phyloP scores from a whole-genome alignment of 2,797 vertebrate genomes.

The Limosa lapponica region DNA sequence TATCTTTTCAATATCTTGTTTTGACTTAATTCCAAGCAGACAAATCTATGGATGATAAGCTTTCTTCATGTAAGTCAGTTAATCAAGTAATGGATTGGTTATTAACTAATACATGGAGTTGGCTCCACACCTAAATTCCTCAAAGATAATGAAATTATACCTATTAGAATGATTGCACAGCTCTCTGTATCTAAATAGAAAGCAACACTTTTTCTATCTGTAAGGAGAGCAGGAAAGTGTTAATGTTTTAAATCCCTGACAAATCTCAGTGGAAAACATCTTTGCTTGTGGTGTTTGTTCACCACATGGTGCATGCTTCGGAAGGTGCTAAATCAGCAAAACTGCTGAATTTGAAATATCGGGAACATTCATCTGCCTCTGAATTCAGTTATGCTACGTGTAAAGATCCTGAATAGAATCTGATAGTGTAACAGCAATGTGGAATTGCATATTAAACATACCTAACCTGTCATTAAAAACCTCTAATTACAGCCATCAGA shows the following conservation, averaged over 20 bases:
- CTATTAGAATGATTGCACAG: conserved; percentile 41
- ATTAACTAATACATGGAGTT: conserved; percentile 48
- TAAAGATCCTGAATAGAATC: conserved; percentile 25
- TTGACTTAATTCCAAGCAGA: conserved; percentile 23
- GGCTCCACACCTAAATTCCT: conserved; percentile 7
- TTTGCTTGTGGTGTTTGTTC: conserved; percentile 35
- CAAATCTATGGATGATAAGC: conserved; percentile 42
- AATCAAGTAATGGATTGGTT: conserved; percentile 52
- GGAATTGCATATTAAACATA: conserved; percentile 64
- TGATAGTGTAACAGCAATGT: conserved; percentile 15
- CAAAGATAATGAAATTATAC: conserved; percentile 25
- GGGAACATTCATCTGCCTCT: conserved; percentile 15
- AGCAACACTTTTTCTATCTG: background rate
- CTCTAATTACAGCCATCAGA: conserved; percentile 59
- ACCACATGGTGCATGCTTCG: conserved; percentile 31
- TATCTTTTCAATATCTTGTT: conserved; percentile 20
- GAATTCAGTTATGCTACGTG: conserved; percentile 19
- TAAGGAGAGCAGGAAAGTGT: conserved; percentile 25
- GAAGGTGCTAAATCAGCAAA: conserved; percentile 65
- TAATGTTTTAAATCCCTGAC: conserved; percentile 25
- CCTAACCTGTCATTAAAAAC: conserved; percentile 60
- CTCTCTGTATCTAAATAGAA: background rate
- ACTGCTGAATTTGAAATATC: conserved; percentile 50
- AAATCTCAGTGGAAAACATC: conserved; percentile 54
- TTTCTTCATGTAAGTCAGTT: conserved; percentile 41